Base-by-base conservation (phyloP, 2,888 invertebrate genomes). In the Amaurobius ferox region DNA sequence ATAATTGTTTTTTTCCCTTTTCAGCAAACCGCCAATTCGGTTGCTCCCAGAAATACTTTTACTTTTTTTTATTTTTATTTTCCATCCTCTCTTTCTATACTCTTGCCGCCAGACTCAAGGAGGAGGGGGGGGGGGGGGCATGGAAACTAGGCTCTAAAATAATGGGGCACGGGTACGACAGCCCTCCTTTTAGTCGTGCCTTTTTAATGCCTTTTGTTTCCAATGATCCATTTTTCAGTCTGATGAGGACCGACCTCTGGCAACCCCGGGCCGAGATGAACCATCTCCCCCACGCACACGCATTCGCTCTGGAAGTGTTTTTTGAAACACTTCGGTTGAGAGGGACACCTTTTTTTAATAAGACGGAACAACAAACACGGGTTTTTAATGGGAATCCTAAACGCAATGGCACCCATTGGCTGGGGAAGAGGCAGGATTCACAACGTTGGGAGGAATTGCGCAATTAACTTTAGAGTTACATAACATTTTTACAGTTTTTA, bases 1-100 rank as follows among this genome's bases (percentile, higher is more conserved):
- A 55, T 55, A 55, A 55, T 55, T 55, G 55, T 55, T 55, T 55
- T n/a, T 55, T 55, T 23, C 55, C 55, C 44, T 55, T 55, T 55
- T 55, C 23, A 55, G 55, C 5, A 55, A 55, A 55, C 55, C 55
- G 55, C 55, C 55, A 55, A 55, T 55, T 55, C 55, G 23, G 55
- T 55, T 55, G 55, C 55, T 55, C 55, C 55, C 55, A 55, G 55
- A 55, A 55, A 55, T 55, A 3, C 23, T n/a, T 55, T 55, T 55
- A 7, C 35, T 35, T 35, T 35, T 35, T 44, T 44, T 44, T 44
- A n/a, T n/a, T n/a, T n/a, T n/a, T n/a, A n/a, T n/a, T n/a, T n/a
- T n/a, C n/a, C n/a, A n/a, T n/a, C n/a, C n/a, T n/a, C n/a, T 9
- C 35, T 55, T 23, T 55, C 55, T 55, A 13, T 13, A 23, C 23